These are phyloP conservation scores for Porphyrio hochstetteri DNA, from an alignment of 2,113 vertebrate genomes.

Conservation along the genomic window DNA sequence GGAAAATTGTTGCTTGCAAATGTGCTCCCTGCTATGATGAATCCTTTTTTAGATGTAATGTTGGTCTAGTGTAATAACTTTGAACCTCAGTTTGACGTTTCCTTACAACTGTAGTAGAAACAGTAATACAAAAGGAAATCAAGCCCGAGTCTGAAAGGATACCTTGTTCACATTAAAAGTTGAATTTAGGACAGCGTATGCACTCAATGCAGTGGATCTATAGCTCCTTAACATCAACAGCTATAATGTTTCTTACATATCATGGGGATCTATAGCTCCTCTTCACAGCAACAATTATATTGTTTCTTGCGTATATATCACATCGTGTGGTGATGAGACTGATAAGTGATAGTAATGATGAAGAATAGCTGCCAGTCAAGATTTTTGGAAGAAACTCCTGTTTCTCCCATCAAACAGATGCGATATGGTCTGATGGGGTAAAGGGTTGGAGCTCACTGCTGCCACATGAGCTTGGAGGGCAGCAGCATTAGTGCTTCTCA, in stretches of 20 bases:
- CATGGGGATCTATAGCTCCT: not conserved
- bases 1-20: not conserved
- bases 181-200: not conserved
- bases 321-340: not conserved
- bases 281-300: not conserved
- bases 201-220: not conserved
- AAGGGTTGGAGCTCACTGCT: not conserved
- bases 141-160: not conserved
- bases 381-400: not conserved
- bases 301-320: not conserved
- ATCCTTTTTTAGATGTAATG: not conserved
- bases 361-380: not conserved
- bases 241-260: not conserved
- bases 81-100: not conserved
- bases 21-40: not conserved
- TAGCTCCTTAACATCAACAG: not conserved
- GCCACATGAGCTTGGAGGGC: rapidly evolving
- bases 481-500: not conserved
- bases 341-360: not conserved
- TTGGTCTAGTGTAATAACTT: not conserved
- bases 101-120: not conserved
- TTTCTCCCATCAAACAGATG: not conserved
- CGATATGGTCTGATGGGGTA: not conserved
- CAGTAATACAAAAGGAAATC: not conserved
- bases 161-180: not conserved